phyloP scores from a whole-genome alignment of 2,888 invertebrate genomes.

The Mesorhabditis belari region DNA sequence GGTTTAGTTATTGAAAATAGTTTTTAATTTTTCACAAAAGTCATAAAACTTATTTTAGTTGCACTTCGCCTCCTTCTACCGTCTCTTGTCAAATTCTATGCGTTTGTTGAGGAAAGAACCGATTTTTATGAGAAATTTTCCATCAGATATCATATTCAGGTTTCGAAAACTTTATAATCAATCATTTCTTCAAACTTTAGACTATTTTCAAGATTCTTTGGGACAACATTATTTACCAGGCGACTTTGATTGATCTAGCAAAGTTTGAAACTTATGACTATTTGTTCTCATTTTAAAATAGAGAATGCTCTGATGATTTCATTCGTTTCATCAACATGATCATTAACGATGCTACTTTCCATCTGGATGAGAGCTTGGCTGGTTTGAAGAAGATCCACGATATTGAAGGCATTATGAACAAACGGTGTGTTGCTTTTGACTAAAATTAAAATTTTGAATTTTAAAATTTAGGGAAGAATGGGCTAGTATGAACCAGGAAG shows the following conservation, averaged over 20 bases:
- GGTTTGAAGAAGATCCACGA: constrained; percentile 66
- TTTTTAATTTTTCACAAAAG: too few species aligned
- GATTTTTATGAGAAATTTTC: constrained; percentile 99
- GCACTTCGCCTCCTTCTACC: constrained; percentile 76
- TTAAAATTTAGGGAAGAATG: constrained; percentile 54
- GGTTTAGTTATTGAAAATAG: too few species aligned
- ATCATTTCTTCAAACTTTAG: neutral
- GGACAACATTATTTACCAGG: constrained; percentile 78
- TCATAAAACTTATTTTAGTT: constrained; percentile 72
- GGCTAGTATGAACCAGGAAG: constrained; percentile 21
- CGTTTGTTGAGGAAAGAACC: constrained; percentile 60
- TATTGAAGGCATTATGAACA: constrained; percentile 76
- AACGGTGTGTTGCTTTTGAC: too few species aligned
- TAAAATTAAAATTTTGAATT: too few species aligned
- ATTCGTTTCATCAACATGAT: constrained; percentile 88
- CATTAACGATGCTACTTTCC: constrained; percentile 91
- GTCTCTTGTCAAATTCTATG: constrained; percentile 93
- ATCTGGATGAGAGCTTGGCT: constrained; percentile 89
- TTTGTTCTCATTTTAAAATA: too few species aligned
- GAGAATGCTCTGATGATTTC: constrained; percentile 59
- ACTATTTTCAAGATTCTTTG: constrained; percentile 79
- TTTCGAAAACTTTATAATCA: constrained; percentile 55
- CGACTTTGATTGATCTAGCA: constrained; percentile 82
- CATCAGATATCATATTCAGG: constrained; percentile 90
- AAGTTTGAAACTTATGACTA: constrained; percentile 54